Percentiles rank a stretch among this genome's conserved stretches.
phyloP scores from a whole-genome alignment of 2,888 invertebrate genomes.

The Nemurella pictetii region DNA sequence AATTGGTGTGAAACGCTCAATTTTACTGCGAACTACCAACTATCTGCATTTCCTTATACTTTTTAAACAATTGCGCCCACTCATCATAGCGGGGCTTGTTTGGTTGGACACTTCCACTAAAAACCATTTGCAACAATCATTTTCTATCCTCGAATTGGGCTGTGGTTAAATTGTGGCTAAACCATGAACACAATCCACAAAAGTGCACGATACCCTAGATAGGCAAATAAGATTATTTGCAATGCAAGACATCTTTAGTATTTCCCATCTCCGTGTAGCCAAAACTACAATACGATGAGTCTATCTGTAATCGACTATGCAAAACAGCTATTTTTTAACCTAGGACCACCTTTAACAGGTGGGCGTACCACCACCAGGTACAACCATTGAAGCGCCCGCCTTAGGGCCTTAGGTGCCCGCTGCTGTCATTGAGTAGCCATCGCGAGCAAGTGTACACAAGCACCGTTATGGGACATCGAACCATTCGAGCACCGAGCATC shows the following conservation, averaged over 20 bases:
- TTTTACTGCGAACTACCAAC: background rate
- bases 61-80: background rate
- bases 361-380: background rate
- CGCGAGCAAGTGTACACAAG: background rate
- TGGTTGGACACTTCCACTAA: background rate
- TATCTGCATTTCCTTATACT: background rate
- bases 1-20: background rate
- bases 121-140: background rate
- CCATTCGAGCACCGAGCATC: too few species aligned
- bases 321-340: background rate
- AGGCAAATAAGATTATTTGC: too few species aligned
- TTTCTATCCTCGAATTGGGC: background rate
- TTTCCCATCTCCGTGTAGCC: background rate
- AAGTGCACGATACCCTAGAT: background rate
- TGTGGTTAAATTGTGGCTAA: background rate
- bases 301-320: background rate
- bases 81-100: background rate
- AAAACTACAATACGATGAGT: background rate
- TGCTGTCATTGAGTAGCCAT: background rate
- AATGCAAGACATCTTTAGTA: too few species aligned
- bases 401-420: background rate
- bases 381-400: background rate
- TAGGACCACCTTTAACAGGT: background rate
- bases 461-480: constrained; percentile 28
- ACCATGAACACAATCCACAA: background rate